phyloP scores from a whole-genome alignment of 92 coral and sea anemone genomes.

The Heteractis magnifica region DNA sequence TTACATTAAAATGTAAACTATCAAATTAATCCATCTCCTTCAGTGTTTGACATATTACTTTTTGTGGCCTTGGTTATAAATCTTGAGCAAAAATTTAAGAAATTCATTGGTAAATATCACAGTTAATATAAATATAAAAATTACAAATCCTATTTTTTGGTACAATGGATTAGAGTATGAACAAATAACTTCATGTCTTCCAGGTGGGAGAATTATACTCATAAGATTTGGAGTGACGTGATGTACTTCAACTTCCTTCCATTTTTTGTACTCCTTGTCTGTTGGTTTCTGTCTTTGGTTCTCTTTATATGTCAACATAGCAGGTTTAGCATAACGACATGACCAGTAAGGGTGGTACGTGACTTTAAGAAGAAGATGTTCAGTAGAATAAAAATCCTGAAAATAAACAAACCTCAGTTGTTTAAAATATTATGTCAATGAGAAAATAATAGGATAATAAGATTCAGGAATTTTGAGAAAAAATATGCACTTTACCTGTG shows the following conservation, averaged over 20 bases:
- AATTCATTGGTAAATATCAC: constrained; percentile 27
- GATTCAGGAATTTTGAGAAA: too few species aligned
- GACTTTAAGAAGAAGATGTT: constrained; percentile 74
- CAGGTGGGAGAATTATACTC: constrained; percentile 71
- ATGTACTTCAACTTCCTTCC: constrained; percentile 55
- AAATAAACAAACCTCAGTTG: not conserved
- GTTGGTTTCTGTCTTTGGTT: constrained; percentile 5
- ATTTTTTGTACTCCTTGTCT: constrained; percentile 39
- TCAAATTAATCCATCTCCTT: too few species aligned
- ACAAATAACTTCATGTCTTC: constrained; percentile 61
- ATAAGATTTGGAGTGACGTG: constrained; percentile 81
- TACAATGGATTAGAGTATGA: constrained; percentile 63
- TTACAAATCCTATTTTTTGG: constrained; percentile 65
- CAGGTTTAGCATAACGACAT: constrained; percentile 44
- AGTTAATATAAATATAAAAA: constrained; percentile 35
- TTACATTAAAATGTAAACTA: too few species aligned
- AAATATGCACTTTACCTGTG: not conserved
- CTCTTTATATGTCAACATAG: not conserved
- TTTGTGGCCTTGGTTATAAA: not conserved
- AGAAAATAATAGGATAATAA: too few species aligned
- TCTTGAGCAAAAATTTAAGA: not conserved
- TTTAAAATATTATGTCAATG: too few species aligned
- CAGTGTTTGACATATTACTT: too few species aligned
- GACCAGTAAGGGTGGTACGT: constrained; percentile 81
- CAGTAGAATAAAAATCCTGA: constrained; percentile 51